Base-by-base conservation (phyloP, 2,888 invertebrate species). In the Aphidius colemani region DNA sequence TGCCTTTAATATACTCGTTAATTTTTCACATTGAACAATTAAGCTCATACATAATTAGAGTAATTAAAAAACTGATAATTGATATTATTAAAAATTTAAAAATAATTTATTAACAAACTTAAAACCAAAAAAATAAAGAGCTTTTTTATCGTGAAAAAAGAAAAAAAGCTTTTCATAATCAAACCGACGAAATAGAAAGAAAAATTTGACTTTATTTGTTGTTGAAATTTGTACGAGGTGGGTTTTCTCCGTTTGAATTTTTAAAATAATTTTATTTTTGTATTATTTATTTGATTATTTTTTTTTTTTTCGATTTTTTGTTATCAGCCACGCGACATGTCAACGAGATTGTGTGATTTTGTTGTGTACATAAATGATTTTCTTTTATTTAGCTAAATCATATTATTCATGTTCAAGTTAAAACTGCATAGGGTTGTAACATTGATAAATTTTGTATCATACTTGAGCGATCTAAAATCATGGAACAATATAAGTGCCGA, bases 401-500 rank as follows among this genome's bases (percentile, higher is more conserved):
- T 59, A 58, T 45, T 58, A 43, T 9, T 18, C 1, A 43, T 6
- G 7, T 11, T 45, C n/a, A 45, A 8, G 13, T 5, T 39, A 9
- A 57, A 57, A 57, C 45, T 57, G 56, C 45, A 57, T 57, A 46
- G 45, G 11, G 53, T 45, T 30, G 45, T 45, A 45, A 46, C 46
- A 30, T 30, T 57, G 57, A 57, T 57, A 18, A 2, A 30, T 46
- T 57, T 57, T 58, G 5, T 64, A 65, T 65, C 65, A 39, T 41
- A 9, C 43, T 58, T 51, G 70, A 65, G 61, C 73, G 75, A 81
- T 81, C 81, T 80, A 75, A 80, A 79, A 80, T 80, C 78, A 76
- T 78, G 73, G 76, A 73, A 77, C 78, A 78, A 78, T 78, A 73
- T 78, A 73, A 77, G 74, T 78, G 80, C 81, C 81, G 81, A 82